A percentile compares a stretch with the other conserved stretches of the same genome.
These are phyloP conservation scores for Zaprionus ghesquierei DNA, from an alignment of 1,140 invertebrate genomes.

Conservation along the genomic window DNA sequence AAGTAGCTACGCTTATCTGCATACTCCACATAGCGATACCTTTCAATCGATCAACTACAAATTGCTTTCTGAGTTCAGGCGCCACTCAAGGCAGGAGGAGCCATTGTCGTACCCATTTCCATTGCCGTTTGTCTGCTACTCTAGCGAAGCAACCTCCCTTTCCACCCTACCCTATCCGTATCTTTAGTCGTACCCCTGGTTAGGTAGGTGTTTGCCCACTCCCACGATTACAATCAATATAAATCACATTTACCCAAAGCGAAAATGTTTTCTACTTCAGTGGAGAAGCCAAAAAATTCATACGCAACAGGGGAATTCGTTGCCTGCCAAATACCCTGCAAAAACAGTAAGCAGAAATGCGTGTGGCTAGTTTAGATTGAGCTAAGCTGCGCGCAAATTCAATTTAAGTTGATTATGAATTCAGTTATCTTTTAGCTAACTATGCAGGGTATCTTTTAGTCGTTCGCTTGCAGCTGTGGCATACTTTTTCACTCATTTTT, in stretches of 20 bases:
- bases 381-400: background rate
- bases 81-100: background rate
- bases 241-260: conserved; percentile 81
- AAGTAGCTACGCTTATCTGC: conserved; percentile 17
- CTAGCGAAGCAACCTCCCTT: conserved; percentile 24
- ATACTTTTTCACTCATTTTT: conserved; percentile 8
- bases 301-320: conserved; percentile 79
- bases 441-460: background rate
- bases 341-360: too few relatives aligned
- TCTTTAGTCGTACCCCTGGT: conserved; percentile 39
- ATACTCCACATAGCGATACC: conserved; percentile 21
- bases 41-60: conserved; percentile 48
- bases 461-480: background rate
- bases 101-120: conserved; percentile 22
- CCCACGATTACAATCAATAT: conserved; percentile 80
- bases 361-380: background rate
- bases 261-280: conserved; percentile 79
- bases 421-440: background rate
- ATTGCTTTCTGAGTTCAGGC: conserved; percentile 40
- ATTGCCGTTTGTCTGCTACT: conserved; percentile 66
- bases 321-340: conserved; percentile 29
- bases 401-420: background rate
- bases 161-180: background rate
- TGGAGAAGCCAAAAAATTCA: conserved; percentile 76
- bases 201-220: conserved; percentile 54